Base-by-base conservation (phyloP, 2,797 vertebrate genomes). In the Chaunax sp. region DNA sequence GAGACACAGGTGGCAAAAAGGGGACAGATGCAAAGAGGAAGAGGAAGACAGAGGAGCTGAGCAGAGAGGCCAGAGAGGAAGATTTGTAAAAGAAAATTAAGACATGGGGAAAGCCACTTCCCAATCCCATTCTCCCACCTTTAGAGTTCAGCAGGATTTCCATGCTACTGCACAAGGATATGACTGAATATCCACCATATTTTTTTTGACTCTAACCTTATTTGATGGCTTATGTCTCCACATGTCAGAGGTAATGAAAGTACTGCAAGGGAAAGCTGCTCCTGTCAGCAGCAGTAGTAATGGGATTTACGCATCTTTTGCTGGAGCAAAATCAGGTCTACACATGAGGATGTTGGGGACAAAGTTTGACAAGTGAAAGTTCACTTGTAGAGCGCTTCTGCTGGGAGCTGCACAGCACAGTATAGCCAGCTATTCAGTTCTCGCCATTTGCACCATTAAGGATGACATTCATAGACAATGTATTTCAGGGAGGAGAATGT, bases 191-290 rank as follows among this genome's bases (percentile, higher is more conserved):
- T 73, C 84, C 71, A 69, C 80, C 69, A 81, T 86, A 83, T 91
- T 90, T 92, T n/a, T 87, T 85, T 75, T 89, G 81, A 90, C 81
- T 90, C 88, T 85, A 90, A 91, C 86, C 78, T 78, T 80, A 84
- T 91, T 92, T 87, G 90, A 92, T 90, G 85, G 90, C 87, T 91
- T 90, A 72, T 86, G 87, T 90, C 81, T 85, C 85, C 85, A 83
- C 86, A 89, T 90, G 90, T 92, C 89, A 92, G 84, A 81, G 71
- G 80, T 91, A 92, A 92, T 91, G 90, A 88, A 90, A 91, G 88
- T 65, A 81, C 70, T 74, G 78, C 72, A 47, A 79, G 76, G 74
- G 75, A 83, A 88, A 84, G 76, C 88, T 85, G 90, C 78, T 82
- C 78, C 75, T 84, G 78, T 88, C 90, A 84, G 89, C 72, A 82